Evolutionary conservation across 2,113 vertebrate species (phyloP), one percentile per base, ranked within the genome.

Genomic region (Mobula birostris): DNA sequence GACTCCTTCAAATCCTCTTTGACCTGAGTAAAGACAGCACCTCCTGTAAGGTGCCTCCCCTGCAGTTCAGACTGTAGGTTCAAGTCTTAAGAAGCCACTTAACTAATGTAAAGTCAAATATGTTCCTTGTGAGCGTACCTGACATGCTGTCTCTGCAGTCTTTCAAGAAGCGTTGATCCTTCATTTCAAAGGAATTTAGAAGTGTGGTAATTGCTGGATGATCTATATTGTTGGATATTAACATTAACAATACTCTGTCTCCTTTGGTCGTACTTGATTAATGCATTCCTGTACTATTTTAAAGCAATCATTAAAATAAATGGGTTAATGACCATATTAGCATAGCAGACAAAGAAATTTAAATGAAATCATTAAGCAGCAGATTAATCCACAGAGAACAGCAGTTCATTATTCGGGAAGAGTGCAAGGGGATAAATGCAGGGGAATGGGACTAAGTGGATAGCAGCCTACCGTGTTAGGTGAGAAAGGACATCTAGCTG

Each of bases 221-320:
- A 90, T 90, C 29, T 66, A 68, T 90, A 90, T 32, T 32, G 11
- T 32, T 15, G n/a, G 85, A 90, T n/a, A 14, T 66, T 63, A 19
- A 0, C 85, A 19, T 90, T 66, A n/a, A 66, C 17, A n/a, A 29
- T 68, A 61, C 58, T 90, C 61, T 15, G 21, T 90, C 14, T 90
- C 61, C 61, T 90, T 90, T 68, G 85, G n/a, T 32, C 32, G 29
- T n/a, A 9, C 85, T 90, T 90, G 61, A 7, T 90, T 68, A 90
- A 90, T 90, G 85, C 61, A 68, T 68, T 90, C 66, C 61, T 90
- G 14, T 66, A 66, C 61, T 90, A 66, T 90, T 87, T 68, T 68
- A 63, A 66, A 66, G 5, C 32, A 90, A 90, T 90, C 29, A 90
- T 90, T 90, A 90, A 90, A 68, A 66, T 90, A 90, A 90, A 66